Percentiles rank a stretch among this genome's conserved stretches.
These are phyloP conservation scores for Campoplex capitator DNA, from an alignment of 2,888 invertebrate species.

Conservation along the genomic window DNA sequence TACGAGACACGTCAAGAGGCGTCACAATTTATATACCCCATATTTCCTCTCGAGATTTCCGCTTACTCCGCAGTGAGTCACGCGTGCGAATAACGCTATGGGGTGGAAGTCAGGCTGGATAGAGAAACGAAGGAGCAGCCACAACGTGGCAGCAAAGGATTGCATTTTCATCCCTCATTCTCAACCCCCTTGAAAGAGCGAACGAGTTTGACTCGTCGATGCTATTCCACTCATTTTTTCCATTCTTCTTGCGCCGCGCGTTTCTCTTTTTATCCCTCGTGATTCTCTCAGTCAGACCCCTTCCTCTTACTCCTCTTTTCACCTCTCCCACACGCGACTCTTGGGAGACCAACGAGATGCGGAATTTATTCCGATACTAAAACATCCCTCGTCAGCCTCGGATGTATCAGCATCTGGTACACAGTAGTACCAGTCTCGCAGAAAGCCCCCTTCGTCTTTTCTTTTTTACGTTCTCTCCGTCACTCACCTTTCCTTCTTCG, in stretches of 20 bases:
- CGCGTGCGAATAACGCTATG: slow-evolving; percentile 54
- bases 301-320: neutral
- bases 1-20: slow-evolving; percentile 43
- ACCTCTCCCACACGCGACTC: neutral
- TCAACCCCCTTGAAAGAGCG: slow-evolving; percentile 11
- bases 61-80: slow-evolving; percentile 66
- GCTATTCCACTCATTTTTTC: slow-evolving; percentile 9
- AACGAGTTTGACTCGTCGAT: slow-evolving; percentile 26
- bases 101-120: neutral
- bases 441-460: slow-evolving; percentile 41
- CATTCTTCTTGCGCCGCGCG: neutral
- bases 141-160: slow-evolving; percentile 25
- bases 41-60: slow-evolving; percentile 60
- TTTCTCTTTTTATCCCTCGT: neutral
- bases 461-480: slow-evolving; percentile 16
- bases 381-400: slow-evolving; percentile 56
- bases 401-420: slow-evolving; percentile 50
- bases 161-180: slow-evolving; percentile 24
- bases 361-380: slow-evolving; percentile 70
- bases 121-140: slow-evolving; percentile 29
- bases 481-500: slow-evolving; percentile 10
- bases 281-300: neutral
- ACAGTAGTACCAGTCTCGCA: slow-evolving; percentile 30
- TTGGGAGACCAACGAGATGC: slow-evolving; percentile 57
- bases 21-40: slow-evolving; percentile 67